Evolutionary conservation across 2,797 vertebrate genomes (phyloP).

Genomic region (Lates japonicus): DNA sequence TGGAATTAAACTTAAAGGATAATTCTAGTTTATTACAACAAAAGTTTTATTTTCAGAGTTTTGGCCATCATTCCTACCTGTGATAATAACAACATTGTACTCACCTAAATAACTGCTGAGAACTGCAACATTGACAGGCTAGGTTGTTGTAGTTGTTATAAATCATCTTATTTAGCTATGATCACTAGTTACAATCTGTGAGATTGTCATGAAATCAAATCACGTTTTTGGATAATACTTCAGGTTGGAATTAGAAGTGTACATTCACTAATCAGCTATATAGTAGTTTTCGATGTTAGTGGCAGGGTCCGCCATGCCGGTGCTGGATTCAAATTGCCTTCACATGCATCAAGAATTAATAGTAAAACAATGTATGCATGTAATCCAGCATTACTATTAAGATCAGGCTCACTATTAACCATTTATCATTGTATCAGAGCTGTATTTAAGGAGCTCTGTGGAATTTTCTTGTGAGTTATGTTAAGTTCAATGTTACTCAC

Average conservation of each 20-base stretch:
- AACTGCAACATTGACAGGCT: background rate
- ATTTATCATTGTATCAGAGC: background rate
- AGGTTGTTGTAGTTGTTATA: background rate
- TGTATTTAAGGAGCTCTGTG: background rate
- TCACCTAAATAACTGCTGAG: background rate
- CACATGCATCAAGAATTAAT: background rate
- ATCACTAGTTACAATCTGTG: background rate
- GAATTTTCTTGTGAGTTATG: background rate
- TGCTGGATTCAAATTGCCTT: background rate
- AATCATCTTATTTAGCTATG: background rate
- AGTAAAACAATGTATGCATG: background rate
- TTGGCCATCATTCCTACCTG: background rate
- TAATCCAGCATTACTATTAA: background rate
- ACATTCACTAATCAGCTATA: background rate
- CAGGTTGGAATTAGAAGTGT: too few relatives aligned
- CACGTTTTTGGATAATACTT: background rate
- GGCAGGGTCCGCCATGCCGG: background rate
- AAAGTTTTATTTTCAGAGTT: background rate
- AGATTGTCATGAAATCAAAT: background rate
- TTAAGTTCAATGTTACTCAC: background rate
- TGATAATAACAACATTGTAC: background rate
- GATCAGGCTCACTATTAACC: background rate
- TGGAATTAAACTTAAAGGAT: slow-evolving; percentile 2
- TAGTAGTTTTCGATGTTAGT: background rate
- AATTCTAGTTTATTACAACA: background rate